phyloP scores from a whole-genome alignment of 2,797 vertebrate species.

The Neopelma chrysocephalum region DNA sequence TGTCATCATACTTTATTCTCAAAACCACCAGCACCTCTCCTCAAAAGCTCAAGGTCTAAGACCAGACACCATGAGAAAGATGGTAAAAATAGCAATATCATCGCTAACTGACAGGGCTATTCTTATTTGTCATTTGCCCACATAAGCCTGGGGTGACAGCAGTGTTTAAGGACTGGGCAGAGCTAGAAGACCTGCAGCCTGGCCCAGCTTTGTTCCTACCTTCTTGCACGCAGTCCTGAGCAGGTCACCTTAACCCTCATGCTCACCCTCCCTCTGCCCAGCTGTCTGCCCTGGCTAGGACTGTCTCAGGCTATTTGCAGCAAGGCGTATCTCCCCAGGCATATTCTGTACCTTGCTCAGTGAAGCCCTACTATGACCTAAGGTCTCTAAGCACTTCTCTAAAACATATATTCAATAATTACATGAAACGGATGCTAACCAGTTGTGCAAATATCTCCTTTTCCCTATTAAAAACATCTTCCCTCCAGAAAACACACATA shows the following conservation, averaged over 20 bases:
- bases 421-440: neutral
- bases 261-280: neutral
- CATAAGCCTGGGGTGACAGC: neutral
- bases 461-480: constrained; percentile 32
- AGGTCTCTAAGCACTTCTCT: neutral
- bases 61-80: neutral
- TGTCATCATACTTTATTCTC: neutral
- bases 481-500: constrained; percentile 12
- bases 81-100: neutral
- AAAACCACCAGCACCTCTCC: neutral
- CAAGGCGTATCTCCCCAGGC: neutral
- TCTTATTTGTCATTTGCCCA: neutral
- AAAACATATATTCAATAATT: neutral
- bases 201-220: neutral
- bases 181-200: neutral
- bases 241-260: neutral
- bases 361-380: neutral
- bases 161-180: neutral
- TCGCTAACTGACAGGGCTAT: neutral
- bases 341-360: neutral
- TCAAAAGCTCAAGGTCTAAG: neutral
- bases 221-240: neutral
- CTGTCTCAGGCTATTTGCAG: neutral
- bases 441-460: neutral
- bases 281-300: neutral